phyloP scores from a whole-genome alignment of 1,140 invertebrate genomes.

The Drosophila sp. region DNA sequence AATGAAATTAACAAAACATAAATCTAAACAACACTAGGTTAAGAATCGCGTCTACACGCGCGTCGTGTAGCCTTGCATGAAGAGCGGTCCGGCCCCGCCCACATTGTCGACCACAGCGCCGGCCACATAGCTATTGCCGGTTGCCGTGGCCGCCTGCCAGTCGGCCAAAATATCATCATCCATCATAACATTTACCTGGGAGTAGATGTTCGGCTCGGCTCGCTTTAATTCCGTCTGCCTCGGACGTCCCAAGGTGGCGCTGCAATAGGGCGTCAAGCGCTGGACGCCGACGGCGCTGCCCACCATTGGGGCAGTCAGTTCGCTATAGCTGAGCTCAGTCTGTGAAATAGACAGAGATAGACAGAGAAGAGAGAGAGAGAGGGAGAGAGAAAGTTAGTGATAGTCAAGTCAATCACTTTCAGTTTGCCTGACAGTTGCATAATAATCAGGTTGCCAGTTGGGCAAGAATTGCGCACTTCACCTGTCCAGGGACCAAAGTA shows the following conservation, averaged over 20 bases:
- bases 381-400: not conserved
- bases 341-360: slow-evolving; percentile 8
- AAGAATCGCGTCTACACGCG: slow-evolving; percentile 40
- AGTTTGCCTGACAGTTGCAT: slow-evolving; percentile 21
- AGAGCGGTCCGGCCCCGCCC: slow-evolving; percentile 54
- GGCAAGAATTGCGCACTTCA: not conserved
- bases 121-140: slow-evolving; percentile 71
- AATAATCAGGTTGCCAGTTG: slow-evolving; percentile 16
- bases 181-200: slow-evolving; percentile 86
- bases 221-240: slow-evolving; percentile 85
- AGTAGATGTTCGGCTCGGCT: slow-evolving; percentile 87
- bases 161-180: slow-evolving; percentile 76
- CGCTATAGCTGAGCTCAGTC: slow-evolving; percentile 87
- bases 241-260: slow-evolving; percentile 85
- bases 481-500: not conserved
- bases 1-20: slow-evolving; percentile 41
- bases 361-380: not conserved
- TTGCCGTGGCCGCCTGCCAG: slow-evolving; percentile 65
- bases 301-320: slow-evolving; percentile 85
- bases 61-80: slow-evolving; percentile 65
- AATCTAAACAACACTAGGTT: slow-evolving; percentile 20
- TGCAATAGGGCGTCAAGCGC: slow-evolving; percentile 85
- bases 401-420: slow-evolving; percentile 14
- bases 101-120: slow-evolving; percentile 76
- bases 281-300: slow-evolving; percentile 68